phyloP scores from a whole-genome alignment of 1,140 invertebrate genomes.

The Halotydeus destructor region DNA sequence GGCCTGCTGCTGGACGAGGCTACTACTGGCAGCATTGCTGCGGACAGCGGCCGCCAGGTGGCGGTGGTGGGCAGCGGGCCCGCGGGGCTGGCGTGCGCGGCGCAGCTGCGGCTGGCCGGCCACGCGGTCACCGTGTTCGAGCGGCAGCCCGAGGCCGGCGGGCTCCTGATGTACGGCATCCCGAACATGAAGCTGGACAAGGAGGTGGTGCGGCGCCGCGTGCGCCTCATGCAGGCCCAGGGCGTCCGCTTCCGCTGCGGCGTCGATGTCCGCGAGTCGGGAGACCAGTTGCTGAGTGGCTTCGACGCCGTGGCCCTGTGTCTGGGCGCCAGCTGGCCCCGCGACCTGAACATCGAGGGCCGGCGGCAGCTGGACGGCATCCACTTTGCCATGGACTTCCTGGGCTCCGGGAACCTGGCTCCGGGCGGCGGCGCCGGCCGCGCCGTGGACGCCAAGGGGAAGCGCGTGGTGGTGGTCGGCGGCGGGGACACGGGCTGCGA shows the following conservation, averaged over 20 bases:
- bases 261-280: conserved; percentile 68
- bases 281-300: conserved; percentile 42
- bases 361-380: conserved; percentile 69
- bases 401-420: conserved; percentile 29
- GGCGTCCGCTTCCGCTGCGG: conserved; percentile 77
- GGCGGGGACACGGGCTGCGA: conserved; percentile 99
- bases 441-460: conserved; percentile 60
- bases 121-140: conserved; percentile 87
- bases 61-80: conserved; percentile 91
- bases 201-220: conserved; percentile 54
- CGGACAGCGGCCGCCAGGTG: conserved; percentile 59
- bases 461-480: conserved; percentile 88
- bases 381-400: conserved; percentile 91
- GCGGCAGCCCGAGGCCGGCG: conserved; percentile 81
- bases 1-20: conserved; percentile 75
- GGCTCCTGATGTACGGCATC: conserved; percentile 88
- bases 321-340: conserved; percentile 84
- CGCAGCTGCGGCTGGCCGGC: conserved; percentile 85
- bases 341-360: conserved; percentile 51
- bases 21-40: conserved; percentile 34
- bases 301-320: conserved; percentile 75
- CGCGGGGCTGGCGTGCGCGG: conserved; percentile 80
- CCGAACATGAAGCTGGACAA: conserved; percentile 94
- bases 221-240: conserved; percentile 67
- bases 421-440: not conserved